Evolutionary conservation across 2,113 vertebrate genomes (phyloP), one percentile per base, ranked within the genome.

Genomic region (Sisor rabdophorus): DNA sequence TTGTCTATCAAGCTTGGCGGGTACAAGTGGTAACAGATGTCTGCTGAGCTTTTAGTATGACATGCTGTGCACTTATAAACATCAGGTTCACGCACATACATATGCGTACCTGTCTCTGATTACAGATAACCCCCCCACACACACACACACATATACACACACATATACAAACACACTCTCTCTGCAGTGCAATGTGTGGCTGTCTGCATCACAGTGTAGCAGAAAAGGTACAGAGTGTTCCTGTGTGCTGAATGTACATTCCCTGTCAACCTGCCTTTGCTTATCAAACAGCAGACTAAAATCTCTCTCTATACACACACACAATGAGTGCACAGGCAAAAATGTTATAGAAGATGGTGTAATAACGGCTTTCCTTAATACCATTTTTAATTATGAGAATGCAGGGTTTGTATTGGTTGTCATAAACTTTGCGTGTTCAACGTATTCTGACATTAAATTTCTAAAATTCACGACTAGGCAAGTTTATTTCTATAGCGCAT

Each of bases 161-260:
- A 80, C 30, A 59, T 72, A 70, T 40, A 9, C 5, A 15, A 36
- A 44, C 77, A 76, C 60, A 50, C 64, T 59, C 47, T 36, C 59
- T 59, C 79, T 83, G 86, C 87, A 86, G 86, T 86, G 85, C 82
- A 88, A 85, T 79, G 85, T 81, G 78, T 79, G 83, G 71, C 80
- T 79, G 81, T 81, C 82, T 84, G 76, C 44, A 12, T 74, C 82
- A 78, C 78, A 76, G 75, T 84, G 82, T 87, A 79, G 81, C 82
- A 84, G 78, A 84, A 87, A 84, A 83, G 87, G 87, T 86, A 89
- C 89, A 87, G 71, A 36, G 28, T 87, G 89, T 89, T 90, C 90
- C 82, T 86, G 80, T 82, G 80, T 73, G 75, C 56, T 54, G 6
- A 73, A 83, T 85, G 73, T 78, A 63, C 73, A 61, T 77, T 83